These are phyloP conservation scores for Nesoenas mayeri DNA, from an alignment of 2,113 vertebrate genomes.

Conservation along the genomic window DNA sequence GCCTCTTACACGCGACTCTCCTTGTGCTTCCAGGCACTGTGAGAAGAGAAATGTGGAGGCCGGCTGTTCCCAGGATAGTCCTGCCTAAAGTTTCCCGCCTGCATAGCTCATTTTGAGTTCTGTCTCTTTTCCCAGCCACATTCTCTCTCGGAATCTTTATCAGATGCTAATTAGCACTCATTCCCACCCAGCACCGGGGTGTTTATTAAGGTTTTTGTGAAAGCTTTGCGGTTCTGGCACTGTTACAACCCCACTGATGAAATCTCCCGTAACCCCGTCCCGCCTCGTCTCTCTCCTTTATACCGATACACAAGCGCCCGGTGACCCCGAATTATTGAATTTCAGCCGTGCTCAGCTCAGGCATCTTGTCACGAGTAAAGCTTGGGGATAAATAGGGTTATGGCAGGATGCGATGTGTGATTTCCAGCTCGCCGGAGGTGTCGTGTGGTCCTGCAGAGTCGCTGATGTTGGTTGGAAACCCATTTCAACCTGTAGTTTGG, in stretches of 20 bases:
- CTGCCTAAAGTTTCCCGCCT: slow-evolving; percentile 22
- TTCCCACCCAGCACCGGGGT: slow-evolving; percentile 8
- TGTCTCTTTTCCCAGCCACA: slow-evolving; percentile 42
- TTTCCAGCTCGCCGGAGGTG: neutral
- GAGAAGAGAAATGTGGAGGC: slow-evolving; percentile 53
- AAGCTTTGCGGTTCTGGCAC: neutral
- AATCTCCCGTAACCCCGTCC: neutral
- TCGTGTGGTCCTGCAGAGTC: neutral
- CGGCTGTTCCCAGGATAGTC: slow-evolving; percentile 43
- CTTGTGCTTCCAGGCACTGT: slow-evolving; percentile 32
- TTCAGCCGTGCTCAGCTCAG: neutral
- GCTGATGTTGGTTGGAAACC: neutral
- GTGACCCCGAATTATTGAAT: neutral
- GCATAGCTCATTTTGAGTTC: neutral
- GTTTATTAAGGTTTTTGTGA: neutral
- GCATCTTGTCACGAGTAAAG: neutral
- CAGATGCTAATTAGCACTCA: slow-evolving; percentile 33
- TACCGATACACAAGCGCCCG: neutral
- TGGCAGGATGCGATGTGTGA: neutral
- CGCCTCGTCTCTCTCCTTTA: neutral
- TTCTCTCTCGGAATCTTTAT: slow-evolving; percentile 32
- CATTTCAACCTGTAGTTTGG: neutral
- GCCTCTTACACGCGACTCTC: neutral
- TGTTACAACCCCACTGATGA: neutral
- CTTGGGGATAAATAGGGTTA: neutral